These are phyloP conservation scores for Grammomys dolichurus DNA, from an alignment of 2,113 vertebrate genomes.

Conservation along the genomic window DNA sequence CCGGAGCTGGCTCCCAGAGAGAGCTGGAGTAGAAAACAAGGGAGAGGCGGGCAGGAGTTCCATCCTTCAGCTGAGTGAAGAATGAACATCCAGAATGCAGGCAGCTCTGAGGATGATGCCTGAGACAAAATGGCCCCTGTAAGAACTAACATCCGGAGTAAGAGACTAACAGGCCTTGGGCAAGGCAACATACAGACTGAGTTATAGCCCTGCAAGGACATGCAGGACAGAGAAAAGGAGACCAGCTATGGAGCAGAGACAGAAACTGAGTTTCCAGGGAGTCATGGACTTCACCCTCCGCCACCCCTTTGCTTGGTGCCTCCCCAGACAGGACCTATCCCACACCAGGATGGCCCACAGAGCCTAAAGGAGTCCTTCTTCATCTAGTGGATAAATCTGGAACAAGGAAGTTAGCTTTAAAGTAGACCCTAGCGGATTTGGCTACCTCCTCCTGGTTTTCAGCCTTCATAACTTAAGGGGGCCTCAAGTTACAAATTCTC, in stretches of 20 bases:
- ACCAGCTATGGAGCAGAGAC: background rate
- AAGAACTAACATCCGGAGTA: conserved; percentile 31
- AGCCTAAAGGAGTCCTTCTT: background rate
- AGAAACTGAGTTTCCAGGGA: conserved; percentile 13
- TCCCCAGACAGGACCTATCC: background rate
- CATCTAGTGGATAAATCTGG: background rate
- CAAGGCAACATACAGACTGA: background rate
- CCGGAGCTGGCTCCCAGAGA: background rate
- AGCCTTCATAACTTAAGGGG: background rate
- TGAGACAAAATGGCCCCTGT: conserved; percentile 77
- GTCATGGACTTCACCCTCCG: background rate
- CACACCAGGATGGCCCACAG: background rate
- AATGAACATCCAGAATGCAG: background rate
- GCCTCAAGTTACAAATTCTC: background rate
- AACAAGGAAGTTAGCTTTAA: conserved; percentile 1
- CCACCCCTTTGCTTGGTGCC: background rate
- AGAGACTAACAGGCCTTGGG: conserved; percentile 34
- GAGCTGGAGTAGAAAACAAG: background rate
- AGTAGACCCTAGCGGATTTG: background rate
- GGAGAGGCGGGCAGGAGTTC: background rate
- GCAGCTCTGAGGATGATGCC: background rate
- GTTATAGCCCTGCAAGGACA: background rate
- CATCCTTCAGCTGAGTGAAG: background rate
- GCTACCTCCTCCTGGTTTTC: conserved; percentile 4
- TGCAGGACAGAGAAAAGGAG: background rate